Evolutionary conservation across 1,140 invertebrate species (phyloP).

Genomic region (Vollenhovia emeryi): DNA sequence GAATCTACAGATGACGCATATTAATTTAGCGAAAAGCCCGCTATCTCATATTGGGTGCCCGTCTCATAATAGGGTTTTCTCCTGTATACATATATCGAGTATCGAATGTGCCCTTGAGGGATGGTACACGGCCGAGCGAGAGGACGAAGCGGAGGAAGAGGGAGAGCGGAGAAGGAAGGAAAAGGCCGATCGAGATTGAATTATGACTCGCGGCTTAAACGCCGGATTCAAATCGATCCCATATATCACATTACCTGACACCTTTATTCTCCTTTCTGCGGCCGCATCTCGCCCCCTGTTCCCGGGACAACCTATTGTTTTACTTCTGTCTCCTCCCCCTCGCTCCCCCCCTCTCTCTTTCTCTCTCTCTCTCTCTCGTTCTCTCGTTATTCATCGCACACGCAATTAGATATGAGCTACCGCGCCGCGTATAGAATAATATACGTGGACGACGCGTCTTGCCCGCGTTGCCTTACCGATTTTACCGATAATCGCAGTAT

Average conservation of each 20-base stretch:
- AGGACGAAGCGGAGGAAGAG: background rate
- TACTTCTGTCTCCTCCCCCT: constrained; percentile 40
- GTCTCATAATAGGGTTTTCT: too few relatives aligned
- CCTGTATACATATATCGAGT: constrained; percentile 65
- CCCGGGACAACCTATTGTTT: constrained; percentile 57
- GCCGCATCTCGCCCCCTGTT: constrained; percentile 51
- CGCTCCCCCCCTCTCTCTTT: background rate
- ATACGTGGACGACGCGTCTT: constrained; percentile 1
- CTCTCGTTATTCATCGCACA: background rate
- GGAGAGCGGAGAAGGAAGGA: constrained; percentile 46
- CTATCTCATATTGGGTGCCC: too few relatives aligned
- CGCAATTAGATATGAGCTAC: constrained; percentile 45
- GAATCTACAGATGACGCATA: too few relatives aligned
- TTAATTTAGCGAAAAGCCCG: too few relatives aligned
- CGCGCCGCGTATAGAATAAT: constrained; percentile 22
- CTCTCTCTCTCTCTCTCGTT: constrained; percentile 24
- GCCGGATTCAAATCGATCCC: constrained; percentile 73
- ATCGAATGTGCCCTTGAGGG: constrained; percentile 67
- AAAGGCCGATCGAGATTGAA: constrained; percentile 73
- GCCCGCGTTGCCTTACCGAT: background rate
- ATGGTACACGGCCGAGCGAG: constrained; percentile 24
- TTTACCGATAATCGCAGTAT: background rate
- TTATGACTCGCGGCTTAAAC: constrained; percentile 71
- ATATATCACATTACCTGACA: constrained; percentile 75
- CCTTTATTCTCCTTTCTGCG: constrained; percentile 73